Evolutionary conservation across 2,113 vertebrate genomes (phyloP).

Genomic region (Hemichromis elongatus): DNA sequence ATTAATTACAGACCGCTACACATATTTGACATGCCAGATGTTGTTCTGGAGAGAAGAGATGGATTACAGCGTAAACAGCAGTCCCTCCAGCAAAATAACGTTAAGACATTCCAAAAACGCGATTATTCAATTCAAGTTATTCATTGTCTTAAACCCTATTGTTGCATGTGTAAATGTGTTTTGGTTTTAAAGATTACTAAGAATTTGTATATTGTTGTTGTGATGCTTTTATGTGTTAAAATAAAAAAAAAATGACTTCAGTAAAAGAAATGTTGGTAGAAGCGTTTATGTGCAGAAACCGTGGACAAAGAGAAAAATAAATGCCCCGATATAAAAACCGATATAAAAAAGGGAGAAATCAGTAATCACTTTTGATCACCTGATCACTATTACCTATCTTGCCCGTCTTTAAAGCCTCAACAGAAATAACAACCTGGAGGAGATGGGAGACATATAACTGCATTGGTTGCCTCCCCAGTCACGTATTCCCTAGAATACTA

Average conservation of each 20-base stretch:
- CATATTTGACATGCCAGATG: slow-evolving; percentile 57
- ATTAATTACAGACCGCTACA: slow-evolving; percentile 45
- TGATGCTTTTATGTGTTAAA: slow-evolving; percentile 89
- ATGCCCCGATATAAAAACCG: background rate
- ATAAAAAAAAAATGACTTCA: slow-evolving; percentile 76
- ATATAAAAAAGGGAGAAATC: background rate
- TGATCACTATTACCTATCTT: background rate
- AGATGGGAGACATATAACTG: slow-evolving; percentile 47
- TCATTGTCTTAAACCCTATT: slow-evolving; percentile 85
- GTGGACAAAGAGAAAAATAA: slow-evolving; percentile 38
- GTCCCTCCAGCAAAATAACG: slow-evolving; percentile 37
- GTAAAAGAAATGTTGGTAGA: slow-evolving; percentile 64
- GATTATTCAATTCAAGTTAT: slow-evolving; percentile 76
- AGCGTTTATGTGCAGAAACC: slow-evolving; percentile 59
- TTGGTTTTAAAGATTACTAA: slow-evolving; percentile 85
- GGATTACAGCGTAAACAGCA: slow-evolving; percentile 1
- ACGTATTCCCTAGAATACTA: slow-evolving; percentile 72
- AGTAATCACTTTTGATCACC: slow-evolving; percentile 53
- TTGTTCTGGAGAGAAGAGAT: slow-evolving; percentile 44
- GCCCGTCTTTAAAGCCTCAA: slow-evolving; percentile 15
- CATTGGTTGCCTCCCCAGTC: slow-evolving; percentile 68
- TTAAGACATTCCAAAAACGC: slow-evolving; percentile 71
- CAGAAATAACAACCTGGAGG: slow-evolving; percentile 51
- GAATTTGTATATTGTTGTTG: slow-evolving; percentile 91
- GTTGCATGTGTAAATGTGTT: slow-evolving; percentile 91